These are phyloP conservation scores for Amorpha juglandis DNA, from an alignment of 2,888 invertebrate species.

Conservation along the genomic window DNA sequence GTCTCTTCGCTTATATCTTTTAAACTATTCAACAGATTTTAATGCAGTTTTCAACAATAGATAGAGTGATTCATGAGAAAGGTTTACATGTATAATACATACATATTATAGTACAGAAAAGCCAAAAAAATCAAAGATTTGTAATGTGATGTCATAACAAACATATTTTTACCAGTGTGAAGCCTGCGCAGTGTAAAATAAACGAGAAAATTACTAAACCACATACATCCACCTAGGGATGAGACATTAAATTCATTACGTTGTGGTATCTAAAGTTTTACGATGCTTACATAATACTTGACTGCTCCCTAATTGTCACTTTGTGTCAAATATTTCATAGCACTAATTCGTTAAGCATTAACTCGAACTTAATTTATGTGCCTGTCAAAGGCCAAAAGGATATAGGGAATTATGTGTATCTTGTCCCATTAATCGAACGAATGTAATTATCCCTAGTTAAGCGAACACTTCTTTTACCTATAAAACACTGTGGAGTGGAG, in stretches of 20 bases:
- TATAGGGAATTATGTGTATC: constrained; percentile 21
- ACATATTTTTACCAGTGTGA: no score
- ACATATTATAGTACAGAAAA: no score
- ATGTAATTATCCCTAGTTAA: constrained; percentile 21
- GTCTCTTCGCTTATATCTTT: no score
- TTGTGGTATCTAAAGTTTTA: neutral
- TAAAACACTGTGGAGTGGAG: constrained; percentile 12
- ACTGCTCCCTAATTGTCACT: neutral
- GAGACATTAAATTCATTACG: neutral
- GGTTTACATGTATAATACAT: no score
- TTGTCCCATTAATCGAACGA: constrained; percentile 15
- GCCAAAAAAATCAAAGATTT: no score
- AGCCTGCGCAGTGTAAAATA: no score
- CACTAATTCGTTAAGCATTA: neutral
- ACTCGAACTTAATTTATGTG: constrained; percentile 1
- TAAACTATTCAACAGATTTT: no score
- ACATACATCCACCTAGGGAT: neutral
- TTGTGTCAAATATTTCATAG: neutral
- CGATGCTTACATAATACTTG: constrained; percentile 2
- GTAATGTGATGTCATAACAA: no score
- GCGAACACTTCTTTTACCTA: constrained; percentile 18
- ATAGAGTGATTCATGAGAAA: no score
- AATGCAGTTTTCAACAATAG: no score
- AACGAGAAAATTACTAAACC: no score
- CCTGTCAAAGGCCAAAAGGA: constrained; percentile 5